phyloP scores from a whole-genome alignment of 1,140 invertebrate species.

The Idris sp. region DNA sequence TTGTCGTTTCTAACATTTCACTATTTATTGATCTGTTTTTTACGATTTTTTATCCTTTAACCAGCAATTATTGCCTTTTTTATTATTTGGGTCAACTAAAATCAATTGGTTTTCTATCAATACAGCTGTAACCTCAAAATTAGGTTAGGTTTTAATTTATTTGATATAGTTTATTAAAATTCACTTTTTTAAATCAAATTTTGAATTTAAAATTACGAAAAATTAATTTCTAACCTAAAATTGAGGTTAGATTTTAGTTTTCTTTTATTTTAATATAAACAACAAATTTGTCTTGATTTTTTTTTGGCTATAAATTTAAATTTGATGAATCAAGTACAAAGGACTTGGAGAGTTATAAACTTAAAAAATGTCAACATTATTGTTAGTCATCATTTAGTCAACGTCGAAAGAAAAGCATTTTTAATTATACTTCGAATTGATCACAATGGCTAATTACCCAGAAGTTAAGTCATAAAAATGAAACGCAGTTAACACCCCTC shows the following conservation, averaged over 20 bases:
- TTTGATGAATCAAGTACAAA: too few relatives aligned
- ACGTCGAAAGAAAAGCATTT: background rate
- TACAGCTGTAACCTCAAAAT: too few relatives aligned
- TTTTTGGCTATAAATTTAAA: too few relatives aligned
- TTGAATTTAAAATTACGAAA: background rate
- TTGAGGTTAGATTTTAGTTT: background rate
- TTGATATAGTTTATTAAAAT: background rate
- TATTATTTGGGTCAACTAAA: slow-evolving; percentile 35
- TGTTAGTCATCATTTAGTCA: too few relatives aligned
- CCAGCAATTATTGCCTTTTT: slow-evolving; percentile 35
- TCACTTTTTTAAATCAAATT: slow-evolving; percentile 1
- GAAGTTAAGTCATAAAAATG: slow-evolving; percentile 23
- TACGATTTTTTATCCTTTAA: slow-evolving; percentile 18
- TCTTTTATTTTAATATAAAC: too few relatives aligned
- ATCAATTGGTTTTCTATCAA: background rate
- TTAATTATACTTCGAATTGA: slow-evolving; percentile 6
- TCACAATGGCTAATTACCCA: slow-evolving; percentile 15
- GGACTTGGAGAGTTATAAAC: too few relatives aligned
- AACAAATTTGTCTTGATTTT: too few relatives aligned
- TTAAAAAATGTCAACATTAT: too few relatives aligned
- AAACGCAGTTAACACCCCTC: slow-evolving; percentile 6
- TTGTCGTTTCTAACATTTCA: too few relatives aligned
- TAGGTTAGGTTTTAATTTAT: background rate
- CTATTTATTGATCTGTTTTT: slow-evolving; percentile 52
- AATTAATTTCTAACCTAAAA: slow-evolving; percentile 1